phyloP scores from a whole-genome alignment of 2,888 invertebrate genomes.

The Eurytoma adleriae region DNA sequence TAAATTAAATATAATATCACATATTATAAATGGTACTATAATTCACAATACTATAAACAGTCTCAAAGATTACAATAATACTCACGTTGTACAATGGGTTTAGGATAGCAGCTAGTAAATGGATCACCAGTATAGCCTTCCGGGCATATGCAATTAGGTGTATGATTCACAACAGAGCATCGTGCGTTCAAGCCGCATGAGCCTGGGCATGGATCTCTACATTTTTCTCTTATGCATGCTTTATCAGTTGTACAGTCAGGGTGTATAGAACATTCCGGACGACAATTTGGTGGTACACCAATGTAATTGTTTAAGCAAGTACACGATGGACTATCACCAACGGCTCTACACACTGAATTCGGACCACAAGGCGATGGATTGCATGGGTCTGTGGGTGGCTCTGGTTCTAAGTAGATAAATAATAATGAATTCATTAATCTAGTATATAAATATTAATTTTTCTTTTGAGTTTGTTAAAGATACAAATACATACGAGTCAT shows the following conservation, averaged over 20 bases:
- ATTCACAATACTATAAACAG: not conserved
- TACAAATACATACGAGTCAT: slow-evolving; percentile 66
- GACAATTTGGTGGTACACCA: slow-evolving; percentile 80
- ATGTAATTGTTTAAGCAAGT: slow-evolving; percentile 70
- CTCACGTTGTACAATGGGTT: slow-evolving; percentile 78
- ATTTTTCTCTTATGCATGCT: slow-evolving; percentile 86
- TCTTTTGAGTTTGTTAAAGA: not conserved
- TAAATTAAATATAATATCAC: too few relatives aligned
- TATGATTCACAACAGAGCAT: slow-evolving; percentile 83
- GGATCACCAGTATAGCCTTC: slow-evolving; percentile 82
- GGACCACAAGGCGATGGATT: slow-evolving; percentile 82
- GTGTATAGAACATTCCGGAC: slow-evolving; percentile 88
- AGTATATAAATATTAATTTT: not conserved
- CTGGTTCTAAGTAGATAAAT: slow-evolving; percentile 59
- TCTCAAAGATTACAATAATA: slow-evolving; percentile 64
- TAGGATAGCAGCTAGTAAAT: slow-evolving; percentile 75
- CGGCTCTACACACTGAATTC: slow-evolving; percentile 87
- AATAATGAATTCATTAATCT: slow-evolving; percentile 65
- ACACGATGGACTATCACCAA: slow-evolving; percentile 76
- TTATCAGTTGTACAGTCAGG: slow-evolving; percentile 85
- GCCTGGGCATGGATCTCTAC: slow-evolving; percentile 87
- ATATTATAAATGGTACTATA: not conserved
- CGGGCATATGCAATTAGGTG: slow-evolving; percentile 83
- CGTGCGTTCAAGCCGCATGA: slow-evolving; percentile 81
- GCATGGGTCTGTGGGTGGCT: slow-evolving; percentile 65